Conservation (phyloP, 2,888 invertebrate genomes). For the Caenorhabditis imperialis region DNA sequence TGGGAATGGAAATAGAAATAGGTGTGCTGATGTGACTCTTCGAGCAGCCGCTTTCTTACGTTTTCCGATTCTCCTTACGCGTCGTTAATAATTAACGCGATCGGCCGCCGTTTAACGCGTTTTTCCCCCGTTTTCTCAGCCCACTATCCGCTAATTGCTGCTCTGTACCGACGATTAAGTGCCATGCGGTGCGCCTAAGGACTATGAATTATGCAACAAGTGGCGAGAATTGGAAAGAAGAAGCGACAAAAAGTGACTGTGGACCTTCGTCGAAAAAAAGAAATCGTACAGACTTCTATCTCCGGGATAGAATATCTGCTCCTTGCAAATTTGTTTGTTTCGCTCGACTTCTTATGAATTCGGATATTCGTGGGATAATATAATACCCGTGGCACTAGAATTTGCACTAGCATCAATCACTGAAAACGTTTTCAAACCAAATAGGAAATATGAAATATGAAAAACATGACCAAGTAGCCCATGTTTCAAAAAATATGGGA, state of each 20-base stretch:
- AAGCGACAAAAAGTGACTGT: neutral
- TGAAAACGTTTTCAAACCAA: too few species aligned
- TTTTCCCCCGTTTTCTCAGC: conserved; percentile 17
- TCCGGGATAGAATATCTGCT: too few species aligned
- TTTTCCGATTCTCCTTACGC: conserved; percentile 30
- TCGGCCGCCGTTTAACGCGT: conserved; percentile 32
- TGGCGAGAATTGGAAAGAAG: neutral
- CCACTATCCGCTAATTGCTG: conserved; percentile 43
- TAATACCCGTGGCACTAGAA: conserved; percentile 26
- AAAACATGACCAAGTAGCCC: too few species aligned
- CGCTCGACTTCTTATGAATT: conserved; percentile 35
- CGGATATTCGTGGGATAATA: conserved; percentile 52
- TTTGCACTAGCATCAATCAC: conserved; percentile 9
- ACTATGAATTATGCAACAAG: conserved; percentile 35
- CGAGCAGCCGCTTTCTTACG: conserved; percentile 21
- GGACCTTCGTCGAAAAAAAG: too few species aligned
- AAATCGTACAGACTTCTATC: neutral
- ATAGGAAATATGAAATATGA: too few species aligned
- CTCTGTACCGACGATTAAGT: conserved; percentile 51
- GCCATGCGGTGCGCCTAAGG: conserved; percentile 35
- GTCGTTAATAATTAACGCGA: conserved; percentile 51
- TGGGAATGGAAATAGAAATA: conserved; percentile 31
- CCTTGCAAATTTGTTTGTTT: conserved; percentile 23
- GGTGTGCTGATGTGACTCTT: conserved; percentile 41
- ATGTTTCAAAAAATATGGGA: conserved; percentile 7